A percentile compares a stretch with the other conserved stretches of the same genome.
phyloP scores from a whole-genome alignment of 2,797 vertebrate genomes.

The Platalea minor region DNA sequence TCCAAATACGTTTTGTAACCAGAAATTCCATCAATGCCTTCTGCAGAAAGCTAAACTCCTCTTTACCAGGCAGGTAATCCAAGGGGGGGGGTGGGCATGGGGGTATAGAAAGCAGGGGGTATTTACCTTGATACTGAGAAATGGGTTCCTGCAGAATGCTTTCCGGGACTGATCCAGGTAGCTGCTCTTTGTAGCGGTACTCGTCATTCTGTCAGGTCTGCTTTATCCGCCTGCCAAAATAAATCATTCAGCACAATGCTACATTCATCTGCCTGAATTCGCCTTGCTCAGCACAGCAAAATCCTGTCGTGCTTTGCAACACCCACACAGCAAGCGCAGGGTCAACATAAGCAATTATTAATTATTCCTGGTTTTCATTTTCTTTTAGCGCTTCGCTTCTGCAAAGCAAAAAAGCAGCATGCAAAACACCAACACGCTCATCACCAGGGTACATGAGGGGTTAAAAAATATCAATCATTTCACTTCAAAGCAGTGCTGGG shows the following conservation, averaged over 20 bases:
- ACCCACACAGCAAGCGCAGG: background rate
- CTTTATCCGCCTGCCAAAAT: background rate
- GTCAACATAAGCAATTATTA: background rate
- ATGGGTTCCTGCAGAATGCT: background rate
- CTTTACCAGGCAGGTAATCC: background rate
- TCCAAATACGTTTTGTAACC: background rate
- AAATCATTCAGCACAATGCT: background rate
- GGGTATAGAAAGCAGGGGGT: no score
- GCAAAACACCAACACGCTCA: rapidly evolving
- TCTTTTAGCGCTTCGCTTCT: rapidly evolving
- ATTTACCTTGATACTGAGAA: conserved; percentile 58
- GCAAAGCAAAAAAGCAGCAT: background rate
- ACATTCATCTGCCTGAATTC: background rate
- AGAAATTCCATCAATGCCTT: background rate
- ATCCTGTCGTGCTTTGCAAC: background rate
- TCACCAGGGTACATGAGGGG: no score
- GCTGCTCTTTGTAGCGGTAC: background rate
- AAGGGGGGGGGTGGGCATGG: no score
- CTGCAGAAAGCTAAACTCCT: background rate
- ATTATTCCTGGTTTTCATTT: background rate
- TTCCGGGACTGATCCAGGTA: rapidly evolving
- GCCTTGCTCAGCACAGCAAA: background rate
- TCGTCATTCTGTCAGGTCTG: background rate
- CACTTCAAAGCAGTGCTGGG: no score
- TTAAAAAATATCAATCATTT: background rate